These are phyloP conservation scores for Phrynocephalus versicolor DNA, from an alignment of 2,113 vertebrate species.

Conservation along the genomic window DNA sequence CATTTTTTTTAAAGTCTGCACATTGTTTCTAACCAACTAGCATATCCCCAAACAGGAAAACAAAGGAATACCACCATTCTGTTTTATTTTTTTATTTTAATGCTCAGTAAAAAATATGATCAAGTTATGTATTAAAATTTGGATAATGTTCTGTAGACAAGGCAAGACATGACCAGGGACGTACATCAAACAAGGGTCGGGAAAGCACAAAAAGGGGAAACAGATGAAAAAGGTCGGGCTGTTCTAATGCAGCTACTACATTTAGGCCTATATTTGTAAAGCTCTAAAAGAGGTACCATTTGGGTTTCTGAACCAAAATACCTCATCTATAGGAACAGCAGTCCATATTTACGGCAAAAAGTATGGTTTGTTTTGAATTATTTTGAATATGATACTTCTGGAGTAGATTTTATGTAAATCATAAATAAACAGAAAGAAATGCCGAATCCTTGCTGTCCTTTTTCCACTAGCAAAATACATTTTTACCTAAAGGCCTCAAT, in stretches of 20 bases:
- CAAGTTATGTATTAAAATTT: conserved; percentile 17
- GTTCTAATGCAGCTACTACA: conserved; percentile 39
- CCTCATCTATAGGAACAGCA: conserved; percentile 38
- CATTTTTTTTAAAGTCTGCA: neutral
- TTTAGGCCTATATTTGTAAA: conserved; percentile 31
- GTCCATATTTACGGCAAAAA: conserved; percentile 29
- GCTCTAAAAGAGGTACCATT: conserved; percentile 27
- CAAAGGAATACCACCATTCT: conserved; percentile 60
- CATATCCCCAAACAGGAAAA: conserved; percentile 57
- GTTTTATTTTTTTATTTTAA: conserved; percentile 48
- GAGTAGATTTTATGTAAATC: conserved; percentile 14
- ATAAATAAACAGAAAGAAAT: conserved; percentile 41
- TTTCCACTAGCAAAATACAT: conserved; percentile 24
- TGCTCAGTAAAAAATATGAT: conserved; percentile 28
- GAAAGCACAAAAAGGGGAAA: conserved; percentile 50
- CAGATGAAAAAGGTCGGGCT: conserved; percentile 54
- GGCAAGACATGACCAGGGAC: conserved; percentile 7
- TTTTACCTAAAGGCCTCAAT: conserved; percentile 22
- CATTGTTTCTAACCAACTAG: conserved; percentile 24
- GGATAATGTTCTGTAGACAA: conserved; percentile 18
- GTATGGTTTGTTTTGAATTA: conserved; percentile 36
- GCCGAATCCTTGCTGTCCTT: conserved; percentile 24
- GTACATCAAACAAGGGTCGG: conserved; percentile 30
- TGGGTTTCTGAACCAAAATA: conserved; percentile 33
- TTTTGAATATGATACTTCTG: conserved; percentile 21